These are phyloP conservation scores for Coreoperca whiteheadi DNA, from an alignment of 2,113 vertebrate species.

Conservation along the genomic window DNA sequence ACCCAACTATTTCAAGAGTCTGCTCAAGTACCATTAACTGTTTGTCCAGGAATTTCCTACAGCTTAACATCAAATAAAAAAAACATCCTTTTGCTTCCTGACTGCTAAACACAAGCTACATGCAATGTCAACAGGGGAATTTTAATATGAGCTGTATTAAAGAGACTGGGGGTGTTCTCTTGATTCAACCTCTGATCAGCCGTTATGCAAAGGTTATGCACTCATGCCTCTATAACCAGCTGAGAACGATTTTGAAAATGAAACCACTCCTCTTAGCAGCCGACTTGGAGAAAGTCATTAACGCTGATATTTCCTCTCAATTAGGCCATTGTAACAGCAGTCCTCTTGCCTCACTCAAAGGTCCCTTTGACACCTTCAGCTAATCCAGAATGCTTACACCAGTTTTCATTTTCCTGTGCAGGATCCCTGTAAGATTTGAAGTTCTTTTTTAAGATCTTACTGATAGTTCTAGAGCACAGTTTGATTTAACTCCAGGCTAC, in stretches of 20 bases:
- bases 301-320: conserved; percentile 54
- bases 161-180: conserved; percentile 38
- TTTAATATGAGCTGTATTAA: conserved; percentile 31
- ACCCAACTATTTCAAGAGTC: not conserved
- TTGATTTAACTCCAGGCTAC: conserved; percentile 39
- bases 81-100: not conserved
- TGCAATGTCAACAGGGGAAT: conserved; percentile 37
- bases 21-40: not conserved
- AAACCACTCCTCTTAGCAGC: conserved; percentile 33
- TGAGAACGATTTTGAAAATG: conserved; percentile 55
- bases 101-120: conserved; percentile 11
- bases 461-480: conserved; percentile 35
- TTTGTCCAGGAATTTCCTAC: conserved; percentile 13
- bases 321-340: conserved; percentile 52
- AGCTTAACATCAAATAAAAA: conserved; percentile 32
- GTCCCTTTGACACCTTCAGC: conserved; percentile 43
- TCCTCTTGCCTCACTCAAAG: conserved; percentile 39
- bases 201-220: conserved; percentile 61
- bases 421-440: conserved; percentile 21
- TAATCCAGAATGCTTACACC: conserved; percentile 30
- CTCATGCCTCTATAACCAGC: conserved; percentile 45
- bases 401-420: conserved; percentile 14
- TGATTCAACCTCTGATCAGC: conserved; percentile 60
- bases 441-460: conserved; percentile 46
- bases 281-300: conserved; percentile 61